Base-by-base conservation (phyloP, 64 coral and sea anemone genomes). In the Montipora sp. region DNA sequence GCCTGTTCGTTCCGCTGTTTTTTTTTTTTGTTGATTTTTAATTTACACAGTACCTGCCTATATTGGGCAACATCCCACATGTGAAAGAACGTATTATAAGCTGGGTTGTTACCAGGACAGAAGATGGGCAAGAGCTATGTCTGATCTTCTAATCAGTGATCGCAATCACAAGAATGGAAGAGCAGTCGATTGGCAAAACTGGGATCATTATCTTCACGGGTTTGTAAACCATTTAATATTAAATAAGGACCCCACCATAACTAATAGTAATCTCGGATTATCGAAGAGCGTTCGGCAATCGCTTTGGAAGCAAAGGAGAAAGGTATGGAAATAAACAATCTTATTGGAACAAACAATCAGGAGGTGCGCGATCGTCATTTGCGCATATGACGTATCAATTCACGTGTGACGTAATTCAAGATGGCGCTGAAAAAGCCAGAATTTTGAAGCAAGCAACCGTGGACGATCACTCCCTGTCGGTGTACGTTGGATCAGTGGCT, bases 61-160 rank as follows among this genome's bases (percentile, higher is more conserved):
- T 12, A 16, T 0, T 12, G 82, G 82, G 48, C 82, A 85, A 12
- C 82, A 71, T 2, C 1, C 16, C 15, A 71, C 45, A n/a, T 85
- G 82, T 13, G 65, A 69, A 4, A 46, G 65, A 85, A 70, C 46
- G 8, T 85, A 70, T 19, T 85, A 71, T 61, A 85, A 85, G 82
- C 65, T 85, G 7, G 82, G 82, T 21, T 85, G 82, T 50, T 85
- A 70, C 49, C 82, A 71, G 82, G 82, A 85, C 65, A 72, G 61
- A 12, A 16, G 8, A 6, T 85, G 82, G 82, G 46, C 16, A 47
- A 85, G 82, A 46, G 43, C 82, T 36, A 85, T 85, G 82, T 85
- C 82, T 11, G 3, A 85, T 71, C 82, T 85, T 3, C 43, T 85
- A 5, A 71, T 85, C 45, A 85, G 2, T 71, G 82, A 85, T 61